Evolutionary conservation across 2,113 vertebrate species (phyloP).

Genomic region (Nannospalax galili): DNA sequence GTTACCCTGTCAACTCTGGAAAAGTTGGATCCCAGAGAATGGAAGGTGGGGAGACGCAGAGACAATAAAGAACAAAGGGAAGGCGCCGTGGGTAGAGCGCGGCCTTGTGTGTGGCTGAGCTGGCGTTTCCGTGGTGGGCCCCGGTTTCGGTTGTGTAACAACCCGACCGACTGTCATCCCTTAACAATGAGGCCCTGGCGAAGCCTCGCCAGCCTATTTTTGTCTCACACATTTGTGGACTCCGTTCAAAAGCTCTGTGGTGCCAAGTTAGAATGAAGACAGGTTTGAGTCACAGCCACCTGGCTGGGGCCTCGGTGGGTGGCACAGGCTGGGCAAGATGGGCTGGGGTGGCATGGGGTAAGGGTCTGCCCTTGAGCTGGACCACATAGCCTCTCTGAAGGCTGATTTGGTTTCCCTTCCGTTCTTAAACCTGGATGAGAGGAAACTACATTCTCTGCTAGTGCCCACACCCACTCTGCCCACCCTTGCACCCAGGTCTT

Average conservation of each 20-base stretch:
- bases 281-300: background rate
- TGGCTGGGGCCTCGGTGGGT: background rate
- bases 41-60: constrained; percentile 5
- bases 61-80: constrained; percentile 62
- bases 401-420: no score
- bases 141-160: background rate
- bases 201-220: background rate
- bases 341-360: background rate
- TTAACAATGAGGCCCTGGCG: background rate
- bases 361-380: background rate
- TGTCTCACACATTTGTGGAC: constrained; percentile 1
- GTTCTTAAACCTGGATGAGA: background rate
- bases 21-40: constrained; percentile 59
- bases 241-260: background rate
- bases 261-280: constrained; percentile 20
- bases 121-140: constrained; percentile 6
- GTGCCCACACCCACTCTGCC: background rate
- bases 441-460: no score
- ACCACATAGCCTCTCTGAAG: no score
- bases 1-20: constrained; percentile 76
- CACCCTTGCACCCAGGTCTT: accelerated
- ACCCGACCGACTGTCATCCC: background rate
- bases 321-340: background rate
- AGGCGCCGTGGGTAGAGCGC: background rate
- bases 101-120: background rate